These are phyloP conservation scores for Acinonyx jubatus DNA, from an alignment of 2,113 vertebrate genomes.

Conservation along the genomic window DNA sequence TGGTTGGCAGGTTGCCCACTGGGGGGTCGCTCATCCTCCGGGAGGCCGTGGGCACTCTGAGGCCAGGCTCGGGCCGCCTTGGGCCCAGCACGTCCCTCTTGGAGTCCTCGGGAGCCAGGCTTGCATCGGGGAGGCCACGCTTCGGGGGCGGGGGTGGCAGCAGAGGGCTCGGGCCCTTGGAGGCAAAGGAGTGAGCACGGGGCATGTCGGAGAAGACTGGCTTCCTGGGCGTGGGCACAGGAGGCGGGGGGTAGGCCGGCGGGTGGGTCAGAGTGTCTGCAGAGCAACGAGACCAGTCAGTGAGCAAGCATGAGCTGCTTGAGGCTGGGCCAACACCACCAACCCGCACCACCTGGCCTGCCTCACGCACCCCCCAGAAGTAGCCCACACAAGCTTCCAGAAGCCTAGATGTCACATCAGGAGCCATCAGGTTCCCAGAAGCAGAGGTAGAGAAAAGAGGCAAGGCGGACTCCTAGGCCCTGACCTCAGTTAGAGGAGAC, in stretches of 20 bases:
- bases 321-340: neutral
- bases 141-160: conserved; percentile 81
- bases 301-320: rapidly evolving
- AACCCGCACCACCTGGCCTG: neutral
- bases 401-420: neutral
- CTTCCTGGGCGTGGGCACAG: conserved; percentile 86
- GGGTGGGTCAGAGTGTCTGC: conserved; percentile 86
- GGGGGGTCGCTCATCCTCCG: conserved; percentile 75
- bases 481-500: neutral
- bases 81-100: conserved; percentile 76
- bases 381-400: neutral
- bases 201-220: conserved; percentile 56
- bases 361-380: rapidly evolving
- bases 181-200: conserved; percentile 78
- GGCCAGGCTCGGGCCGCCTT: conserved; percentile 48
- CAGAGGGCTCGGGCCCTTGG: conserved; percentile 69
- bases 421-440: neutral
- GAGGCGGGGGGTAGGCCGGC: conserved; percentile 93
- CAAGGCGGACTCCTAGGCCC: neutral
- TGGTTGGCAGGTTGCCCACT: neutral
- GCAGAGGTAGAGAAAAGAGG: rapidly evolving
- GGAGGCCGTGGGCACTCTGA: neutral
- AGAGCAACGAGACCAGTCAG: neutral
- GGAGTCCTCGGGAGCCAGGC: conserved; percentile 39
- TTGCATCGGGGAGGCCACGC: conserved; percentile 77